phyloP scores from a whole-genome alignment of 2,888 invertebrate species.

The Drosophila suboccidentalis region DNA sequence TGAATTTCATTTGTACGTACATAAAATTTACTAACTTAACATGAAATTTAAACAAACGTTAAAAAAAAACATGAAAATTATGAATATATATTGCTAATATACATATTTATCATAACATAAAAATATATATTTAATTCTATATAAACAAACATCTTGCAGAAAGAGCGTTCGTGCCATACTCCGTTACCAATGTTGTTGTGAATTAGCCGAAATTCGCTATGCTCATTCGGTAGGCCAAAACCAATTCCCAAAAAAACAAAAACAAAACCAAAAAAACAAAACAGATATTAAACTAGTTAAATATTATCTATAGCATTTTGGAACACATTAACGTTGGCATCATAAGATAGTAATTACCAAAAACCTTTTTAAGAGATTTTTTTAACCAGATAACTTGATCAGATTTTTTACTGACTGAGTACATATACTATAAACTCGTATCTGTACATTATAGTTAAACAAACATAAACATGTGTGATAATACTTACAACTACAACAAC shows the following conservation, averaged over 20 bases:
- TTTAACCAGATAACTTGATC: slow-evolving; percentile 50
- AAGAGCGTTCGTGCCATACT: slow-evolving; percentile 86
- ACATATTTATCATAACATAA: slow-evolving; percentile 44
- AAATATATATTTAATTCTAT: slow-evolving; percentile 73
- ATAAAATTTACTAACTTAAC: slow-evolving; percentile 33
- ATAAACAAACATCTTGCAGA: slow-evolving; percentile 85
- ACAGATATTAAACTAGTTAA: slow-evolving; percentile 23
- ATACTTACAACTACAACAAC: slow-evolving; percentile 18
- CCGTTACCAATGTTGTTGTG: slow-evolving; percentile 86
- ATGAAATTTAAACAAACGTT: slow-evolving; percentile 39
- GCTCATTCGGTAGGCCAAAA: slow-evolving; percentile 86
- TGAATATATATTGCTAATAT: slow-evolving; percentile 41
- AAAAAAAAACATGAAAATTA: slow-evolving; percentile 24
- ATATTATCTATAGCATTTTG: slow-evolving; percentile 34
- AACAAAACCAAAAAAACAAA: slow-evolving; percentile 38
- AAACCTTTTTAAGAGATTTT: slow-evolving; percentile 30
- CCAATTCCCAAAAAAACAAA: slow-evolving; percentile 48
- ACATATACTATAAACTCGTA: slow-evolving; percentile 22
- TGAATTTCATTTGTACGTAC: slow-evolving; percentile 27
- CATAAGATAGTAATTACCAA: slow-evolving; percentile 34
- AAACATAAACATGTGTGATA: slow-evolving; percentile 26
- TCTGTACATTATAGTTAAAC: slow-evolving; percentile 24
- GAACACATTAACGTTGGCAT: slow-evolving; percentile 51
- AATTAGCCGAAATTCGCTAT: slow-evolving; percentile 86
- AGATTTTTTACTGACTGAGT: slow-evolving; percentile 75